Evolutionary conservation across 2,888 invertebrate genomes (phyloP).

Genomic region (Bombylius discolor): DNA sequence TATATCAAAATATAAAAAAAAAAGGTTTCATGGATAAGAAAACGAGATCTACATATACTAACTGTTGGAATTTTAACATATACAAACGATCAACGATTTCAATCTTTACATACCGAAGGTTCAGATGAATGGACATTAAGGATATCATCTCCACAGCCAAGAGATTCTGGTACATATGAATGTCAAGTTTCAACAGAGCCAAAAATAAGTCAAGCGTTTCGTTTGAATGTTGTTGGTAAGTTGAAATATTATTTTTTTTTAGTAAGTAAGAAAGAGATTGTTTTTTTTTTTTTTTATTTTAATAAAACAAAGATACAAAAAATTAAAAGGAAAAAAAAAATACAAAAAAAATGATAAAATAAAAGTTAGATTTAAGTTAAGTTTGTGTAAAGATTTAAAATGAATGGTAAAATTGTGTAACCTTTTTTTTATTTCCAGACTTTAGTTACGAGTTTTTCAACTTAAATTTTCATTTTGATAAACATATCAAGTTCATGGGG

Average conservation of each 20-base stretch:
- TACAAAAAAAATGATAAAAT: not conserved
- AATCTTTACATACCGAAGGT: constrained; percentile 54
- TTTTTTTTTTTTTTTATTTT: not conserved
- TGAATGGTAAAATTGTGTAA: too few relatives aligned
- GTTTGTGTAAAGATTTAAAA: too few relatives aligned
- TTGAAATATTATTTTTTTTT: constrained; percentile 15
- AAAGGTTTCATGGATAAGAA: constrained; percentile 72
- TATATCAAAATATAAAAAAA: not conserved
- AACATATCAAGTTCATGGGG: too few relatives aligned
- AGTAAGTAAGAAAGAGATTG: not conserved
- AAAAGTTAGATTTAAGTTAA: too few relatives aligned
- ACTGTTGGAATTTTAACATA: constrained; percentile 59
- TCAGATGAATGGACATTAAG: constrained; percentile 58
- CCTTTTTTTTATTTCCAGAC: too few relatives aligned
- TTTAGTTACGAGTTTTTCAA: too few relatives aligned
- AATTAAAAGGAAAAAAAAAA: not conserved
- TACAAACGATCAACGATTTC: constrained; percentile 58
- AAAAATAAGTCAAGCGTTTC: constrained; percentile 58
- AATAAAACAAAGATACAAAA: not conserved
- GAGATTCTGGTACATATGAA: constrained; percentile 57
- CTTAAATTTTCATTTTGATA: too few relatives aligned
- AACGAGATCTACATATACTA: constrained; percentile 63
- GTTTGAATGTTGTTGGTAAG: constrained; percentile 58
- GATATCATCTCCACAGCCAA: constrained; percentile 51
- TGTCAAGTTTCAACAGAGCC: constrained; percentile 66